Evolutionary conservation across 2,113 vertebrate genomes (phyloP), one percentile per base, ranked within the genome.

Genomic region (Speoplatyrhinus poulsoni): DNA sequence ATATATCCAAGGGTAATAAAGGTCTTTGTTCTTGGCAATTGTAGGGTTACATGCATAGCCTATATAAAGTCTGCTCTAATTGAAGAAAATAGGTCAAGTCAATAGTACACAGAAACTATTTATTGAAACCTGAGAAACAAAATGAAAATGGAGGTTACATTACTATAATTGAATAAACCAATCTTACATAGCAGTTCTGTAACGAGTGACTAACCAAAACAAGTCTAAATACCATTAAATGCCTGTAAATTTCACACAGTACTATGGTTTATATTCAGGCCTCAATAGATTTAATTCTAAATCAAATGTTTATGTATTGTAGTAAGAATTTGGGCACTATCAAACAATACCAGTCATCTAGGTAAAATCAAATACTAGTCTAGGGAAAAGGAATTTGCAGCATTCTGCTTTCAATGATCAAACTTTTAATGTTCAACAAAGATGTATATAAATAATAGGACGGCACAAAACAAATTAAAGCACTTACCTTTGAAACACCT

Each of bases 1-100:
- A 88, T 84, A 81, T 60, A 41, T 60, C 26, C 89, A 86, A 80
- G 82, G 80, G 75, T 85, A 92, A 90, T 91, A 87, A 90, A 82
- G 69, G 70, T 80, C 82, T 85, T 87, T 87, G 76, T 87, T 89
- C 85, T 90, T 85, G 80, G 85, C 81, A 84, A 85, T 80, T 79
- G 76, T 59, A 77, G 68, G 48, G 68, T 58, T 50, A 2, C 52
- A 41, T 41, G 36, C 19, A 57, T 19, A 26, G 11, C 4, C 9
- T 57, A 7, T 15, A 3, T 41, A 41, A 8, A 41, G 49, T 1
- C 1, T 55, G n/a, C n/a, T 16, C 53, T 26, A 48, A 8, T 6
- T 41, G 3, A 33, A 57, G 6, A 12, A 79, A n/a, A 12, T 19
- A 49, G 12, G 7, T 46, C 6, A 67, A 49, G 13, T 7, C 69